Conservation (phyloP, 2,888 invertebrate species). For the Eucriotettix oculatus region DNA sequence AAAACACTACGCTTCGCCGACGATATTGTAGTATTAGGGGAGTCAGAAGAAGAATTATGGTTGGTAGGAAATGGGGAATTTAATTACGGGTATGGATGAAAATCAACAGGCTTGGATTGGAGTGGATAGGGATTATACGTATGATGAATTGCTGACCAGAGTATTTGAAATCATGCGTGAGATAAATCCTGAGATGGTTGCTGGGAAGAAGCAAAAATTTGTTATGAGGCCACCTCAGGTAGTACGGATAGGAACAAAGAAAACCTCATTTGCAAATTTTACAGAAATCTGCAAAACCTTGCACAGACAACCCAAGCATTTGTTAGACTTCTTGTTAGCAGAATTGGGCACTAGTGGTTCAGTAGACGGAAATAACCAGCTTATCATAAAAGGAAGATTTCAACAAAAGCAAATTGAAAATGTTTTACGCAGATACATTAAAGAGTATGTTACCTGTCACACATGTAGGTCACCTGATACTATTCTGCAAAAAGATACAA, state of each 20-base stretch:
- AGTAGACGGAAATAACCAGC: conserved; percentile 94
- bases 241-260: conserved; percentile 94
- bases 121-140: conserved; percentile 89
- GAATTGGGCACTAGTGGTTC: conserved; percentile 98
- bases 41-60: too few relatives aligned
- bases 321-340: conserved; percentile 90
- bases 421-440: conserved; percentile 87
- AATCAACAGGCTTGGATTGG: conserved; percentile 61
- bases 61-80: too few relatives aligned
- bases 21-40: too few relatives aligned
- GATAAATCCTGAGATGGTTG: conserved; percentile 98
- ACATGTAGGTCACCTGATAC: conserved; percentile 99
- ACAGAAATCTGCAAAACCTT: conserved; percentile 63
- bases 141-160: conserved; percentile 87
- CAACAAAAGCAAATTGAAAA: conserved; percentile 99
- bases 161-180: conserved; percentile 98
- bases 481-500: conserved; percentile 93
- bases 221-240: conserved; percentile 99
- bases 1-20: too few relatives aligned
- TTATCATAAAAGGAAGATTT: conserved; percentile 97
- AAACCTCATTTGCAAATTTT: conserved; percentile 98
- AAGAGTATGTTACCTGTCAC: conserved; percentile 99
- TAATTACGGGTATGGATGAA: too few relatives aligned
- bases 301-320: conserved; percentile 88
- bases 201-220: conserved; percentile 96